Conservation (phyloP, 2,113 vertebrate species). For the Odocoileus hemionus region DNA sequence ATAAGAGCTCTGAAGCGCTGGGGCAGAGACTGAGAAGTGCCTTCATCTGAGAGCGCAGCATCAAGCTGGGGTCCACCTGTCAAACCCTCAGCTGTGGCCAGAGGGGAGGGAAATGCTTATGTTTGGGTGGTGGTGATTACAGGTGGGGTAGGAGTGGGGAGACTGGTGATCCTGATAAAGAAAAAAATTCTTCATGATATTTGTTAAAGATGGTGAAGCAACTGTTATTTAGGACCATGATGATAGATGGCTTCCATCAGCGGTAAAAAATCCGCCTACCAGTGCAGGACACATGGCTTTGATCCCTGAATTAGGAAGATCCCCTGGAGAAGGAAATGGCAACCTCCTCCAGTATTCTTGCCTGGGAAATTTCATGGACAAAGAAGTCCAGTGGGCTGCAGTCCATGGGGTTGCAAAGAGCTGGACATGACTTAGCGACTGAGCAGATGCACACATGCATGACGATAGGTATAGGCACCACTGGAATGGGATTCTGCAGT, state of each 20-base stretch:
- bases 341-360: not conserved
- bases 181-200: not conserved
- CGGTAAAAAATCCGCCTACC: not conserved
- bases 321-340: not conserved
- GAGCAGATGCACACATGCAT: accelerated
- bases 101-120: not conserved
- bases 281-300: not conserved
- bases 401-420: not conserved
- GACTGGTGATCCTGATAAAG: not conserved
- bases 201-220: not conserved
- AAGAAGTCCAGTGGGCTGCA: not conserved
- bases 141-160: not conserved
- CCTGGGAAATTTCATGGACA: not conserved
- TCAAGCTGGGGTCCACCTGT: not conserved
- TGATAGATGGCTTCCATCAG: not conserved
- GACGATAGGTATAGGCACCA: accelerated
- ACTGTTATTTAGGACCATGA: not conserved
- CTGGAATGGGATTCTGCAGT: not conserved
- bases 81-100: not conserved
- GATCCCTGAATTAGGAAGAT: not conserved
- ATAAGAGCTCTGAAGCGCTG: not conserved
- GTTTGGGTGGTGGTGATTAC: not conserved
- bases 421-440: not conserved
- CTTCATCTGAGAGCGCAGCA: not conserved
- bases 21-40: not conserved